Evolutionary conservation across 1,140 invertebrate genomes (phyloP).

Genomic region (Hycleus cichorii): DNA sequence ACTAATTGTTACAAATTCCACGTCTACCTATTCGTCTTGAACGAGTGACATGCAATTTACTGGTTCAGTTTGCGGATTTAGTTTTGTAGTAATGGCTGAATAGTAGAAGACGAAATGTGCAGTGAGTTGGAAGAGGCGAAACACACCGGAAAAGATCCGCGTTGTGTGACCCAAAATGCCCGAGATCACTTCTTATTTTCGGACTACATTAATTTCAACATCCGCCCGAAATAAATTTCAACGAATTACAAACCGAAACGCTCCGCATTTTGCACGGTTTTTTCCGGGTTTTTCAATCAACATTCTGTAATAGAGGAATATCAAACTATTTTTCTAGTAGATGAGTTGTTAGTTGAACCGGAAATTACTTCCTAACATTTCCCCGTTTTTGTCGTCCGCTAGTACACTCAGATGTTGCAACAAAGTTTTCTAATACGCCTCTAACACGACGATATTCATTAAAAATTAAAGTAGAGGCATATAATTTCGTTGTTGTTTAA

Average conservation of each 20-base stretch:
- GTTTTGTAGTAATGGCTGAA: conserved; percentile 1
- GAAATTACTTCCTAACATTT: too few species aligned
- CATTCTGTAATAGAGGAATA: background rate
- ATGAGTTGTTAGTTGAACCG: too few species aligned
- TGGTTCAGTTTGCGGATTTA: conserved; percentile 29
- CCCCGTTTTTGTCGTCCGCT: too few species aligned
- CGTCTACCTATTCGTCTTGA: conserved; percentile 33
- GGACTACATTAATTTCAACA: conserved; percentile 10
- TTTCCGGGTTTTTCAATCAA: background rate
- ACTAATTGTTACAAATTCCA: conserved; percentile 35
- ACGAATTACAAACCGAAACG: background rate
- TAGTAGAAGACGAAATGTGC: conserved; percentile 15
- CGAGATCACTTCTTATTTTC: conserved; percentile 2
- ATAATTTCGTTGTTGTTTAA: too few species aligned
- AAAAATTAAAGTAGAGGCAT: too few species aligned
- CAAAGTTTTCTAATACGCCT: too few species aligned
- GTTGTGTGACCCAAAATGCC: conserved; percentile 5
- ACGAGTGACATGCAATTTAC: conserved; percentile 35
- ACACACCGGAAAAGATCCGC: conserved; percentile 1
- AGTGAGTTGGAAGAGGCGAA: conserved; percentile 9
- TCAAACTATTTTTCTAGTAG: too few species aligned
- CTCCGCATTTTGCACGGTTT: background rate
- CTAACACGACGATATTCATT: too few species aligned
- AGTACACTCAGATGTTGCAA: too few species aligned
- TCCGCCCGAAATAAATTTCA: background rate